phyloP scores from a whole-genome alignment of 2,113 vertebrate species.

The Erythrocercus mccallii region DNA sequence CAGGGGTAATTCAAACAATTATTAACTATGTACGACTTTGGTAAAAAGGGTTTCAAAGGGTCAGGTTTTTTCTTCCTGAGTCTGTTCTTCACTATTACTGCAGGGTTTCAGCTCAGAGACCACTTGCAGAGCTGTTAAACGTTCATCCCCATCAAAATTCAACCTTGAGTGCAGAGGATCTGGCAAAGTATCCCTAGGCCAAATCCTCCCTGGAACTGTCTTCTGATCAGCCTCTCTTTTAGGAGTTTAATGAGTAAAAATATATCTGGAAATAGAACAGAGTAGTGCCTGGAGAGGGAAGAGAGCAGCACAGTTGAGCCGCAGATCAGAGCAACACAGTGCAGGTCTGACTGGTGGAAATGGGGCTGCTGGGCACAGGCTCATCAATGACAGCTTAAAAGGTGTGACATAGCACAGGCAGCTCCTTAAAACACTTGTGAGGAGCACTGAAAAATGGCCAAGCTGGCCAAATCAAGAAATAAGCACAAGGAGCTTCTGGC shows the following conservation, averaged over 20 bases:
- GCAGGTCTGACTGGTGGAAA: background rate
- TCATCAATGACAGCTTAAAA: background rate
- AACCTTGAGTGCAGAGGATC: background rate
- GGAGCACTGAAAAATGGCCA: background rate
- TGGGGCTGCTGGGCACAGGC: background rate
- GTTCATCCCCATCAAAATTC: background rate
- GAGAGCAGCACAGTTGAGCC: background rate
- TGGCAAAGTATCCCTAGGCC: background rate
- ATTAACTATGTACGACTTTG: background rate
- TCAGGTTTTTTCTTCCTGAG: background rate
- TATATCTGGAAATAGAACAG: background rate
- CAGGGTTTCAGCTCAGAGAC: background rate
- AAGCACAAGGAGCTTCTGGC: background rate
- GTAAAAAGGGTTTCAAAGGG: background rate
- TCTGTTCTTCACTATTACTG: background rate
- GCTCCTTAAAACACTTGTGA: background rate
- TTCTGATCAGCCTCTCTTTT: background rate
- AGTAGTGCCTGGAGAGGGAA: background rate
- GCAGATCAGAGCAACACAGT: background rate
- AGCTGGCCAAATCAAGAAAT: background rate
- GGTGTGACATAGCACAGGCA: background rate
- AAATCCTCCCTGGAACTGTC: background rate
- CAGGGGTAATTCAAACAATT: background rate
- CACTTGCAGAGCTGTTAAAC: background rate
- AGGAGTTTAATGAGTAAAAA: background rate